phyloP scores from a whole-genome alignment of 2,888 invertebrate genomes.

The Nesidiocoris tenuis region DNA sequence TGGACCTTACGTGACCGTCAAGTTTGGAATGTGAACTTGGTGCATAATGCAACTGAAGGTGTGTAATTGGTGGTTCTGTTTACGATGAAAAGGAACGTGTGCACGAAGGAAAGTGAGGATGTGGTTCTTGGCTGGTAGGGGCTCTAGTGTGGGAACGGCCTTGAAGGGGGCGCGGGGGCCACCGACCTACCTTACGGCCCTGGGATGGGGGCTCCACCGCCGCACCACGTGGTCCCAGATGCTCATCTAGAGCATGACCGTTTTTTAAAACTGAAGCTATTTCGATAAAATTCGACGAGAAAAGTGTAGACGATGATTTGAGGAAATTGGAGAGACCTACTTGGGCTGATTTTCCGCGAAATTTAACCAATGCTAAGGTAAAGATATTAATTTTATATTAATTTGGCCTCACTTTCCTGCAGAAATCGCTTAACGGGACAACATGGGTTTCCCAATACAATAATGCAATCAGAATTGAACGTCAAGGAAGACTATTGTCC shows the following conservation, averaged over 20 bases:
- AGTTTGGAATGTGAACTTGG: not conserved
- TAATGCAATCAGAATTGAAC: not conserved
- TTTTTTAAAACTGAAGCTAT: too few species aligned
- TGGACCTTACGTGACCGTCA: not conserved
- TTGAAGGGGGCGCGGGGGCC: conserved; percentile 37
- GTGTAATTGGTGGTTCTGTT: not conserved
- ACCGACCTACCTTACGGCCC: conserved; percentile 46
- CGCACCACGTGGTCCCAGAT: conserved; percentile 9
- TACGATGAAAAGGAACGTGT: not conserved
- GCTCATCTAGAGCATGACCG: not conserved
- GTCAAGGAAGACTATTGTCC: not conserved
- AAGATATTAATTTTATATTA: too few species aligned
- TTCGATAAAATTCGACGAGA: too few species aligned
- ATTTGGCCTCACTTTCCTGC: too few species aligned
- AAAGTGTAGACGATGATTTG: too few species aligned
- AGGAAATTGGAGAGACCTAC: too few species aligned
- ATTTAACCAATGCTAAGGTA: too few species aligned
- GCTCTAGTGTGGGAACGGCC: conserved; percentile 45
- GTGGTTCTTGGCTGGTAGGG: not conserved
- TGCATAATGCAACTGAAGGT: not conserved
- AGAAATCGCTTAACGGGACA: too few species aligned
- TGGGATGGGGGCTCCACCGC: not conserved
- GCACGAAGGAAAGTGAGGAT: not conserved
- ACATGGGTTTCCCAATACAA: conserved; percentile 28
- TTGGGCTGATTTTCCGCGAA: too few species aligned